phyloP scores from a whole-genome alignment of 2,113 vertebrate species.

The Dicrurus megarhynchus region DNA sequence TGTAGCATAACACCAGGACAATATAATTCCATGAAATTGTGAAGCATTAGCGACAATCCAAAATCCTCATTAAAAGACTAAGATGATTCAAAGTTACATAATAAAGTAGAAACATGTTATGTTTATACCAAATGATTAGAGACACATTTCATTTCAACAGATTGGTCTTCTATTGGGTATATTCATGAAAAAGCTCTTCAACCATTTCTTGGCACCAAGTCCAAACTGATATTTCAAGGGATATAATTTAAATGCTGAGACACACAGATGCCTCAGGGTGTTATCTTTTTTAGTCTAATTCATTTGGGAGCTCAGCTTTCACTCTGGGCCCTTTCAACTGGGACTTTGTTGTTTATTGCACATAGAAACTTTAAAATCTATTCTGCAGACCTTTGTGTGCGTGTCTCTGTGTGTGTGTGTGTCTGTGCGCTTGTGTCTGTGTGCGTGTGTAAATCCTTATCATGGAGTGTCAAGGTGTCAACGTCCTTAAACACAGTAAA shows the following conservation, averaged over 20 bases:
- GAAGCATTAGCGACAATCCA: slow-evolving; percentile 56
- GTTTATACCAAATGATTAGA: slow-evolving; percentile 79
- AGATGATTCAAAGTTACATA: slow-evolving; percentile 77
- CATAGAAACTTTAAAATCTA: slow-evolving; percentile 70
- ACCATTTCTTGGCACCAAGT: slow-evolving; percentile 76
- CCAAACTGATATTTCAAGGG: slow-evolving; percentile 79
- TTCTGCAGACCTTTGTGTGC: slow-evolving; percentile 33
- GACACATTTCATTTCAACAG: slow-evolving; percentile 81
- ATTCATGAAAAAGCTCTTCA: slow-evolving; percentile 75
- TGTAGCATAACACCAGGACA: slow-evolving; percentile 32
- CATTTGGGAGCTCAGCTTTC: slow-evolving; percentile 76
- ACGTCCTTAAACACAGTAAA: slow-evolving; percentile 20
- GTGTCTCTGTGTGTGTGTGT: background rate
- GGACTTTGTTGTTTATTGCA: slow-evolving; percentile 74
- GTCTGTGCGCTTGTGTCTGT: background rate
- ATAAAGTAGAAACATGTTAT: slow-evolving; percentile 76
- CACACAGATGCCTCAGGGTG: slow-evolving; percentile 79
- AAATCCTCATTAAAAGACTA: slow-evolving; percentile 73
- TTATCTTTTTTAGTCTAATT: slow-evolving; percentile 76
- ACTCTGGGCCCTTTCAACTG: slow-evolving; percentile 76
- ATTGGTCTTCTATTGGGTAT: slow-evolving; percentile 77
- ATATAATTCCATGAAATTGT: slow-evolving; percentile 66
- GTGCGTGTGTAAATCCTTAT: background rate
- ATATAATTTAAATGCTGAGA: slow-evolving; percentile 82
- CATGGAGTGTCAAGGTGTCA: slow-evolving; percentile 48